Base-by-base conservation (phyloP, 2,888 invertebrate genomes). In the Andrena bucephala region DNA sequence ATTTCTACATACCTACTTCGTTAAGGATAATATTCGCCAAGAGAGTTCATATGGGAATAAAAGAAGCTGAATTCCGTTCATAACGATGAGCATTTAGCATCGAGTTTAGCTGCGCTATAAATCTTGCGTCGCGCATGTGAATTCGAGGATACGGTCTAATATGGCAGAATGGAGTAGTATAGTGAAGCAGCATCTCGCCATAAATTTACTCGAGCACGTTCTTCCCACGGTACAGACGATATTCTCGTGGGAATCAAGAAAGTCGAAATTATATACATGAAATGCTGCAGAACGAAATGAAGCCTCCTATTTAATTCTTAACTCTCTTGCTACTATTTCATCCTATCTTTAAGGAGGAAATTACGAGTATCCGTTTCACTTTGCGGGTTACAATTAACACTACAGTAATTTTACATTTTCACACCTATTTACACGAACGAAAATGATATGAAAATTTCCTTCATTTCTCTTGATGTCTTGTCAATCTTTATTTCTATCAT, bases 151-250 rank as follows among this genome's bases (percentile, higher is more conserved):
- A 78, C 71, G 52, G 83, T 78, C 63, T 83, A 83, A 83, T 84
- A 83, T 72, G 74, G 83, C 78, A 67, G 67, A 74, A 78, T 75
- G 52, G 84, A 54, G 71, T 54, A 24, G 63, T 68, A 78, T 31
- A 75, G 59, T 67, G 71, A 70, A 81, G 85, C 77, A 84, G 84
- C 79, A 79, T 87, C 89, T 84, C 90, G 82, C 81, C 87, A 89
- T 90, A 89, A 90, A 90, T 90, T 90, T 87, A 90, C 88, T 87
- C 78, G 84, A 75, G 78, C 80, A 73, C 70, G 85, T 81, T 83
- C 83, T 75, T 79, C 68, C 65, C 63, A 81, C 77, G 85, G 81
- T 79, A 80, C 78, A 66, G 85, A 29, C 62, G 69, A 72, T 65
- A 75, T 74, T 70, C 83, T 54, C 83, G 2, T 6, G 84, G 63